Percentiles rank a stretch among this genome's conserved stretches.
phyloP scores from a whole-genome alignment of 2,113 vertebrate species.

The Onychostoma macrolepis region DNA sequence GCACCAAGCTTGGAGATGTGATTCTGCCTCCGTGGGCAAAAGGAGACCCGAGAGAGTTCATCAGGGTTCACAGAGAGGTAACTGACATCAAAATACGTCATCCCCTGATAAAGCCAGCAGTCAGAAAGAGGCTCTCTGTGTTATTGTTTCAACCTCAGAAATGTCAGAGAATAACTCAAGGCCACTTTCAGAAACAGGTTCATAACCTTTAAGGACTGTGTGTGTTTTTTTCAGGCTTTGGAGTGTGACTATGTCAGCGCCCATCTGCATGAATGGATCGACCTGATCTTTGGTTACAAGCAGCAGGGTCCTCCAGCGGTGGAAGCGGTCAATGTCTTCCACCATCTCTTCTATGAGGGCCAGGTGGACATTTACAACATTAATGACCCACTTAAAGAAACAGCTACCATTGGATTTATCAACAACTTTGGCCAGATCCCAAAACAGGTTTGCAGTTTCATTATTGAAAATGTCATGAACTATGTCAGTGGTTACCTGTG shows the following conservation, averaged over 20 bases:
- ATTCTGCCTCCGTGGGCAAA: slow-evolving; percentile 97
- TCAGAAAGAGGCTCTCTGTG: slow-evolving; percentile 5
- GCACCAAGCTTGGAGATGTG: slow-evolving; percentile 92
- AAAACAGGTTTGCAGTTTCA: slow-evolving; percentile 84
- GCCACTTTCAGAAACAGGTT: background rate
- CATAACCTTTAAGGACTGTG: background rate
- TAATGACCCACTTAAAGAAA: slow-evolving; percentile 97
- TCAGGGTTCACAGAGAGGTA: slow-evolving; percentile 96
- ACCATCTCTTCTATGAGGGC: slow-evolving; percentile 98
- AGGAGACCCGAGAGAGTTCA: slow-evolving; percentile 97
- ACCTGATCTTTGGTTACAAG: slow-evolving; percentile 97
- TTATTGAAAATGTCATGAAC: background rate
- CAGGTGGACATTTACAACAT: slow-evolving; percentile 99
- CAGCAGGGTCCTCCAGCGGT: slow-evolving; percentile 96
- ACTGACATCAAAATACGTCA: background rate
- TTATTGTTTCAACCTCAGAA: background rate
- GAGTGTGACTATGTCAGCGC: slow-evolving; percentile 98
- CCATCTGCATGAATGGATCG: slow-evolving; percentile 98
- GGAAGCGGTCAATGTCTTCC: slow-evolving; percentile 97
- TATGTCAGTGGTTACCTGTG: background rate
- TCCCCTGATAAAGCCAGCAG: background rate
- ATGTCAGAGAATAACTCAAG: background rate
- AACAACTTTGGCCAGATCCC: slow-evolving; percentile 99
- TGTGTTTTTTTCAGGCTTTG: slow-evolving; percentile 81
- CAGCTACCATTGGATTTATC: slow-evolving; percentile 98